phyloP scores from a whole-genome alignment of 2,113 vertebrate species.

The Apteryx mantelli region DNA sequence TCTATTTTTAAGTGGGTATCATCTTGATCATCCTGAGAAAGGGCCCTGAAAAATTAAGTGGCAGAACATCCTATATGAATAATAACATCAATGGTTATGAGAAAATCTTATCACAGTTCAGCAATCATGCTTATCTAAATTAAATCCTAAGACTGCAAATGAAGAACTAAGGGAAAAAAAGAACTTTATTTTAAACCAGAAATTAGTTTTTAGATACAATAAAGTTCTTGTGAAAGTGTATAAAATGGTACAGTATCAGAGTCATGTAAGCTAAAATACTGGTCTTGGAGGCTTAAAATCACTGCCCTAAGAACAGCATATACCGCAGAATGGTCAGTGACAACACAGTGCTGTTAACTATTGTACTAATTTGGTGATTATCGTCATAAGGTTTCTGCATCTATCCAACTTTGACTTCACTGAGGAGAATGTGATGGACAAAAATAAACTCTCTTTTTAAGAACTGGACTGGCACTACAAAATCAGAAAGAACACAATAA shows the following conservation, averaged over 20 bases:
- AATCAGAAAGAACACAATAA: not conserved
- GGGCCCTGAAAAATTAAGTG: conserved; percentile 79
- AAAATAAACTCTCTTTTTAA: not conserved
- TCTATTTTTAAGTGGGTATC: conserved; percentile 93
- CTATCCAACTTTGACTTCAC: not conserved
- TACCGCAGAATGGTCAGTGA: not conserved
- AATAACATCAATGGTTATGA: not conserved
- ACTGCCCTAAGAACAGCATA: not conserved
- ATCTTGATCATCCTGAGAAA: conserved; percentile 96
- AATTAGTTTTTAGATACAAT: too few species aligned
- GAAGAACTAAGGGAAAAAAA: not conserved
- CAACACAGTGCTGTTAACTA: not conserved
- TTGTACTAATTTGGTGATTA: not conserved
- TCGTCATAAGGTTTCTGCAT: not conserved
- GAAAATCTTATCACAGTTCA: not conserved
- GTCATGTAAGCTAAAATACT: not conserved
- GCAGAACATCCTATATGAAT: not conserved
- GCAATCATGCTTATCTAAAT: not conserved
- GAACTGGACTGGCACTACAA: not conserved
- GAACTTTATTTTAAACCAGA: too few species aligned
- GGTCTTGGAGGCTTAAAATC: not conserved
- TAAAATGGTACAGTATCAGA: not conserved
- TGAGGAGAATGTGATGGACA: not conserved
- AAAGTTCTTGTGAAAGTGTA: not conserved
- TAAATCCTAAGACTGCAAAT: not conserved